phyloP scores from a whole-genome alignment of 2,888 invertebrate species.

The Aproaerema taeniolella region DNA sequence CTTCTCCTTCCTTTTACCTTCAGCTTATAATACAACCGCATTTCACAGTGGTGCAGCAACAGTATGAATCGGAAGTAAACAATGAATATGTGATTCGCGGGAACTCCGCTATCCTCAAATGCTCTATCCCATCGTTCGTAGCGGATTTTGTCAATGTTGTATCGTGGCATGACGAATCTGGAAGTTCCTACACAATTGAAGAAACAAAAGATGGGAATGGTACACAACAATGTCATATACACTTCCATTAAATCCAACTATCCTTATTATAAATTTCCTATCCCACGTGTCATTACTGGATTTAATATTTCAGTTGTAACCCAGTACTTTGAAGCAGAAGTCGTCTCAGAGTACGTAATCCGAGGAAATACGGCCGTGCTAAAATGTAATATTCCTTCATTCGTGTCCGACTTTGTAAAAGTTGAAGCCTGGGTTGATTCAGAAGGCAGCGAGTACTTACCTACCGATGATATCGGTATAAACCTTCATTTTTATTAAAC shows the following conservation, averaged over 20 bases:
- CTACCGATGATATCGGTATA: conserved; percentile 85
- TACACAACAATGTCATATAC: too few relatives aligned
- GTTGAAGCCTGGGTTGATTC: conserved; percentile 89
- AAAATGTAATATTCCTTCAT: conserved; percentile 93
- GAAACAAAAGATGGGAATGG: conserved; percentile 22
- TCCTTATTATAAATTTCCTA: too few relatives aligned
- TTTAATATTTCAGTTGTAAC: conserved; percentile 83
- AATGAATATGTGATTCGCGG: conserved; percentile 94
- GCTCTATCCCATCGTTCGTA: conserved; percentile 94
- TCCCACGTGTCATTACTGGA: conserved; percentile 6
- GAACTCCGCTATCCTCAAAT: conserved; percentile 92
- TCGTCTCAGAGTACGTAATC: conserved; percentile 93
- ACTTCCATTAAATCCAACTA: too few relatives aligned
- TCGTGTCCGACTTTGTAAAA: conserved; percentile 93
- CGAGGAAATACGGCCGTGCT: conserved; percentile 91
- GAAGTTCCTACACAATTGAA: conserved; percentile 64
- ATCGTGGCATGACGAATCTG: conserved; percentile 90
- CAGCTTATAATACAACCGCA: conserved; percentile 14
- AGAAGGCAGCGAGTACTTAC: conserved; percentile 82
- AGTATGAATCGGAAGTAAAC: conserved; percentile 94
- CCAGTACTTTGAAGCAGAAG: conserved; percentile 92
- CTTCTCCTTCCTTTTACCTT: conserved; percentile 11
- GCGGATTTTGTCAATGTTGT: conserved; percentile 93
- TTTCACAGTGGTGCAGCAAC: conserved; percentile 89
- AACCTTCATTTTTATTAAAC: conserved; percentile 24